Base-by-base conservation (phyloP, 2,113 vertebrate species). In the Peromyscus maniculatus region DNA sequence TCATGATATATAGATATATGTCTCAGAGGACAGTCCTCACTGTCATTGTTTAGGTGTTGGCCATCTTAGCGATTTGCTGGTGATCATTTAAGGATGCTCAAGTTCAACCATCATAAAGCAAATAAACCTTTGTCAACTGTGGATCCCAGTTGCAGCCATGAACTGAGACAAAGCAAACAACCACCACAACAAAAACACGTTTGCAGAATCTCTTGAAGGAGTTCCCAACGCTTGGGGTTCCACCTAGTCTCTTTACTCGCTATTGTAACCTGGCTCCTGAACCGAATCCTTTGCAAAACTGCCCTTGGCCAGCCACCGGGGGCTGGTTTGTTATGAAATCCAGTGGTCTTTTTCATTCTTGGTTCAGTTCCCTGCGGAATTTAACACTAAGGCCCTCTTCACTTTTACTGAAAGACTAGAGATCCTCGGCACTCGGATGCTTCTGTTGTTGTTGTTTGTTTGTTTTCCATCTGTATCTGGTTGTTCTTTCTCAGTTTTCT, bases 161-260 rank as follows among this genome's bases (percentile, higher is more conserved):
- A 39, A 13, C 91, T 49, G 49, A 82, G 52, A 10, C 49, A 36
- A 55, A 77, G 13, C 43, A 77, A 28, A 74, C 36, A 39, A 19
- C 33, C 13, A 36, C 11, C 19, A 19, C 17, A 43, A 78, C 79
- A 22, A 49, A 31, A 39, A n/a, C 57, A 6, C 28, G 43, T 52
- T 21, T 28, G 31, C 33, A 92, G 62, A 89, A 92, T 49, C 82
- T 77, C 87, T 66, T 87, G 13, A 96, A 88, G 92, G 64, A 71
- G 57, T 39, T 89, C 31, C 93, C 36, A 74, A 49, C 46, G 24
- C 67, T 80, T 55, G 57, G 75, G 59, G 80, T 93, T 87, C 78
- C 5, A 86, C n/a, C n/a, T 33, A 67, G 10, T 91, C 12, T 78
- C 15, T 77, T 94, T 57, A 39, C 43, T 80, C 62, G 17, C 17